A percentile compares a stretch with the other conserved stretches of the same genome.
phyloP scores from a whole-genome alignment of 2,113 vertebrate genomes.

The Glareola pratincola region DNA sequence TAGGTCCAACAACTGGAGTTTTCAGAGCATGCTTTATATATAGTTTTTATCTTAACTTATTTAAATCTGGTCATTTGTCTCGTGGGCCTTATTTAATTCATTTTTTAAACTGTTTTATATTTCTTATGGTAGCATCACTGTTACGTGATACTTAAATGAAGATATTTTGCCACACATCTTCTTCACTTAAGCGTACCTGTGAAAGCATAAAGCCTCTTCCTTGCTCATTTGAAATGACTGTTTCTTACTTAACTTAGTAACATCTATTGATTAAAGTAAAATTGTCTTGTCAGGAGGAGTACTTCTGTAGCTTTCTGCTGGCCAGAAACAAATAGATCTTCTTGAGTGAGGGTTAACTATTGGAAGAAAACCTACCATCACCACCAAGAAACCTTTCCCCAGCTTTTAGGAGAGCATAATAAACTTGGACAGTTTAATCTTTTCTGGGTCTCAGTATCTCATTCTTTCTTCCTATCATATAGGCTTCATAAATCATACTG shows the following conservation, averaged over 20 bases:
- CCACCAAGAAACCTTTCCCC: background rate
- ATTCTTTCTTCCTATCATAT: background rate
- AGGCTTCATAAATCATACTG: background rate
- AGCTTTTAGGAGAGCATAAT: background rate
- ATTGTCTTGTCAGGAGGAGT: background rate
- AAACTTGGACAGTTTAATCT: background rate
- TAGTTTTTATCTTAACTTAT: background rate
- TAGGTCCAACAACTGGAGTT: background rate
- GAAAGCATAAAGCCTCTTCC: background rate
- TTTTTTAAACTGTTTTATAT: background rate
- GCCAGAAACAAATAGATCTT: background rate
- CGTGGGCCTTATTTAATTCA: background rate
- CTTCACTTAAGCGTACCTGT: background rate
- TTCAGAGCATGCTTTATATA: background rate
- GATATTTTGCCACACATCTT: background rate
- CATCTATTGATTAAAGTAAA: background rate
- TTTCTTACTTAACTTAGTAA: background rate
- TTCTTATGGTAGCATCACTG: background rate
- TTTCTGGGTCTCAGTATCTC: background rate
- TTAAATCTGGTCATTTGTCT: background rate
- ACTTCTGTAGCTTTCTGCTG: background rate
- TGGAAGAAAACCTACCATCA: background rate
- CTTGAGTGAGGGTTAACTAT: background rate
- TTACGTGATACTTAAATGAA: background rate
- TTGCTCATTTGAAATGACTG: background rate